Conservation (phyloP, 2,888 invertebrate species). For the Autographa pulchrina region DNA sequence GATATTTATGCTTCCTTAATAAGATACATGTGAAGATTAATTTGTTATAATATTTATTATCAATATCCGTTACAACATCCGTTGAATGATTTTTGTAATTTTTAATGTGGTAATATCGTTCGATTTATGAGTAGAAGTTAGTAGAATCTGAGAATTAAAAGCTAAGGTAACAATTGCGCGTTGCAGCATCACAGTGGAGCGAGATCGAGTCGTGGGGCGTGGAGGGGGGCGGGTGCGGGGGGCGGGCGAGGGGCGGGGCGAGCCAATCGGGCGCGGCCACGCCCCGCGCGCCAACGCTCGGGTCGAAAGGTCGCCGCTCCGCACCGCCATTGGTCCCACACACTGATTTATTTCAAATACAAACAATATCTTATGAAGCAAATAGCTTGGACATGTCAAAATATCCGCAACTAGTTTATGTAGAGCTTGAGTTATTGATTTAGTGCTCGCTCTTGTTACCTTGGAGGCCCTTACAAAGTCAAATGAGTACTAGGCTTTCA, state of each 20-base stretch:
- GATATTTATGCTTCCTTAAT: constrained; percentile 20
- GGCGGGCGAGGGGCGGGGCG: constrained; percentile 68
- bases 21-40: constrained; percentile 26
- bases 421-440: constrained; percentile 10
- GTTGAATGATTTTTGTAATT: constrained; percentile 20
- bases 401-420: constrained; percentile 8
- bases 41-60: constrained; percentile 40
- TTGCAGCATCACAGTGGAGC: constrained; percentile 61
- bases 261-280: constrained; percentile 86
- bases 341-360: constrained; percentile 58
- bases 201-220: constrained; percentile 68
- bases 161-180: constrained; percentile 52
- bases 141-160: neutral
- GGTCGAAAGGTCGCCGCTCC: constrained; percentile 84
- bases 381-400: constrained; percentile 15
- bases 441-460: neutral
- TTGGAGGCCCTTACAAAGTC: neutral
- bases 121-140: neutral
- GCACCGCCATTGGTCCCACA: constrained; percentile 76
- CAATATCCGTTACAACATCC: constrained; percentile 55
- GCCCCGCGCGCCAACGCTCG: constrained; percentile 81
- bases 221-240: constrained; percentile 72
- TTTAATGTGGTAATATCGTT: neutral
- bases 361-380: constrained; percentile 29
- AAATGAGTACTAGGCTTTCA: constrained; percentile 2